These are phyloP conservation scores for Drosophila aldrichi DNA, from an alignment of 2,888 invertebrate genomes.

Conservation along the genomic window DNA sequence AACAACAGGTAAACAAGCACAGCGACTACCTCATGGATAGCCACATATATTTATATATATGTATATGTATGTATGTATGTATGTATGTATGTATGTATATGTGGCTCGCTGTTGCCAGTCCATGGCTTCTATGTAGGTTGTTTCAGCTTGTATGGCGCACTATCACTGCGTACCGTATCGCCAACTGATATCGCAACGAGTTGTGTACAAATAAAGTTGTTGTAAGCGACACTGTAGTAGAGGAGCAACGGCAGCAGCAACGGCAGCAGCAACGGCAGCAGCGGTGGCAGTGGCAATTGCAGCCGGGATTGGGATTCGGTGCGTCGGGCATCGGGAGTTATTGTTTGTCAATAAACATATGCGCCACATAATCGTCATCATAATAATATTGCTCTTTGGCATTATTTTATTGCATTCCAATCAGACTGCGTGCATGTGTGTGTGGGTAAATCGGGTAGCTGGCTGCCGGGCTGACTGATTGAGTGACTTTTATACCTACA, in stretches of 20 bases:
- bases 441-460: conserved; percentile 3
- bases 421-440: neutral
- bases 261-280: conserved; percentile 2
- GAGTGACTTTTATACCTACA: conserved; percentile 9
- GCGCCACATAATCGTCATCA: conserved; percentile 77
- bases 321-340: conserved; percentile 18
- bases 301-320: conserved; percentile 10
- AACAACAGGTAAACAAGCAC: conserved; percentile 37
- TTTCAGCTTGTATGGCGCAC: conserved; percentile 44
- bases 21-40: conserved; percentile 26
- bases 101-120: conserved; percentile 15
- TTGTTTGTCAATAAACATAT: conserved; percentile 77
- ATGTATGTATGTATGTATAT: neutral
- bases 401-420: conserved; percentile 50
- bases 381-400: conserved; percentile 65
- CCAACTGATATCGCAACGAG: conserved; percentile 56
- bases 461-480: conserved; percentile 6
- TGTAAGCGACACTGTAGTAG: conserved; percentile 41
- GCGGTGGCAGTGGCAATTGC: conserved; percentile 26
- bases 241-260: conserved; percentile 6
- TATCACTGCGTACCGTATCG: conserved; percentile 57
- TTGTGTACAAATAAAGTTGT: conserved; percentile 55
- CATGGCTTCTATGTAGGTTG: conserved; percentile 41
- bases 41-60: neutral
- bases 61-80: too few species aligned